Percentiles rank a stretch among this genome's conserved stretches.
These are phyloP conservation scores for Loriculus beryllinus DNA, from an alignment of 2,797 vertebrate genomes.

Conservation along the genomic window DNA sequence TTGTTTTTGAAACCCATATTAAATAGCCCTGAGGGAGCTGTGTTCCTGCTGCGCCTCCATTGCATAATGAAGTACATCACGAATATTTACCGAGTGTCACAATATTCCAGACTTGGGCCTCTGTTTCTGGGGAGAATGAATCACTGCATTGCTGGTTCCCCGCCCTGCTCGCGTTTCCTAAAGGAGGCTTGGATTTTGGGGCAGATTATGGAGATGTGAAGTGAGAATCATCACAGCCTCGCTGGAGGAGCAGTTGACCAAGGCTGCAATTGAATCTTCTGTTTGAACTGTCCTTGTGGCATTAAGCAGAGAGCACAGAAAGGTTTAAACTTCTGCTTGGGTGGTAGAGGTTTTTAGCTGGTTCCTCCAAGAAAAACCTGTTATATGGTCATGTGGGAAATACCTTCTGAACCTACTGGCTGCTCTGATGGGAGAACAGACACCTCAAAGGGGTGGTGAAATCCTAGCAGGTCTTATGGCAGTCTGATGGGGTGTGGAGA, in stretches of 20 bases:
- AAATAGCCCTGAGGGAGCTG: slow-evolving; percentile 58
- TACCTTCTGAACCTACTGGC: background rate
- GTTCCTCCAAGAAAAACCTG: background rate
- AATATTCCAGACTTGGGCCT: slow-evolving; percentile 37
- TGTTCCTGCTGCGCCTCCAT: slow-evolving; percentile 53
- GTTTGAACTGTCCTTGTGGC: background rate
- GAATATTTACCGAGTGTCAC: slow-evolving; percentile 60
- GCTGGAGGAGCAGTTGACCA: background rate
- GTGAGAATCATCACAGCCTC: background rate
- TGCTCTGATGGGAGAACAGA: background rate
- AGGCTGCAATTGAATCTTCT: background rate
- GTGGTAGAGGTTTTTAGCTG: background rate
- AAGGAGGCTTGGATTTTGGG: background rate
- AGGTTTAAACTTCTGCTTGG: background rate
- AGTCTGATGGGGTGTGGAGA: background rate
- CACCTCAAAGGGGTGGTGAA: background rate
- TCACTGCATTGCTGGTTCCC: slow-evolving; percentile 31
- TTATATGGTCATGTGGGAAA: accelerated
- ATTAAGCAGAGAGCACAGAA: background rate
- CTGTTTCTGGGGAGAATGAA: slow-evolving; percentile 40
- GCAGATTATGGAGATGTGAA: background rate
- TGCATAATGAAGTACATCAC: slow-evolving; percentile 66
- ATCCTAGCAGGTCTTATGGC: background rate
- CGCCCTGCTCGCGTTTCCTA: slow-evolving; percentile 9
- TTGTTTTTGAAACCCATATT: slow-evolving; percentile 56